Evolutionary conservation across 2,888 invertebrate genomes (phyloP).

Genomic region (Cephus runcator): DNA sequence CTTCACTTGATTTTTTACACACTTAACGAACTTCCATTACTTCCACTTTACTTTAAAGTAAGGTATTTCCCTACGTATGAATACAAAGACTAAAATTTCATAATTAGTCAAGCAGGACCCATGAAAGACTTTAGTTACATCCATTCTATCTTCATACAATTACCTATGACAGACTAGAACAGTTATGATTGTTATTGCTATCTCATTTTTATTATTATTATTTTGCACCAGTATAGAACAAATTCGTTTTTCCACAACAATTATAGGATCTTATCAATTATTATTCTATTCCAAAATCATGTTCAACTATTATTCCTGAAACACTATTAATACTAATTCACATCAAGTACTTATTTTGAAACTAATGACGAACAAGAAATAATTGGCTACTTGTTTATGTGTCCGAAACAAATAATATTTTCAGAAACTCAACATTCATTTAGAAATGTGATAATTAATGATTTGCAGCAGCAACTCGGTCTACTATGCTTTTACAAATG

Average conservation of each 20-base stretch:
- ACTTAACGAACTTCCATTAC: not conserved
- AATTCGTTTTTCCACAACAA: not conserved
- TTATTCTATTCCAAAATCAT: not conserved
- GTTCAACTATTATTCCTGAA: not conserved
- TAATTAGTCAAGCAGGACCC: not conserved
- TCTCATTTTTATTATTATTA: not conserved
- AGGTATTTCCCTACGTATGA: not conserved
- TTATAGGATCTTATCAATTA: not conserved
- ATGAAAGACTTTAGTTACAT: not conserved
- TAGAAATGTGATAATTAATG: not conserved
- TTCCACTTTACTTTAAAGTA: not conserved
- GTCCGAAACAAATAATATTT: not conserved
- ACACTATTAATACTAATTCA: not conserved
- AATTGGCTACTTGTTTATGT: not conserved
- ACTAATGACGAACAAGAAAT: not conserved
- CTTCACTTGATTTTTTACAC: constrained; percentile 6
- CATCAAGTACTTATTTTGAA: not conserved
- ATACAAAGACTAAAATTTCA: not conserved
- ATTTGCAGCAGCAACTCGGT: not conserved
- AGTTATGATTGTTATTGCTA: not conserved
- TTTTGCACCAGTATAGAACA: not conserved
- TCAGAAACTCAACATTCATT: not conserved
- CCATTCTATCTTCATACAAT: not conserved
- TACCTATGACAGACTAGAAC: too few relatives aligned
- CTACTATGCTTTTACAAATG: not conserved